Evolutionary conservation across 1,140 invertebrate genomes (phyloP), one percentile per base, ranked within the genome.

Genomic region (Drosophila malerkotliana): DNA sequence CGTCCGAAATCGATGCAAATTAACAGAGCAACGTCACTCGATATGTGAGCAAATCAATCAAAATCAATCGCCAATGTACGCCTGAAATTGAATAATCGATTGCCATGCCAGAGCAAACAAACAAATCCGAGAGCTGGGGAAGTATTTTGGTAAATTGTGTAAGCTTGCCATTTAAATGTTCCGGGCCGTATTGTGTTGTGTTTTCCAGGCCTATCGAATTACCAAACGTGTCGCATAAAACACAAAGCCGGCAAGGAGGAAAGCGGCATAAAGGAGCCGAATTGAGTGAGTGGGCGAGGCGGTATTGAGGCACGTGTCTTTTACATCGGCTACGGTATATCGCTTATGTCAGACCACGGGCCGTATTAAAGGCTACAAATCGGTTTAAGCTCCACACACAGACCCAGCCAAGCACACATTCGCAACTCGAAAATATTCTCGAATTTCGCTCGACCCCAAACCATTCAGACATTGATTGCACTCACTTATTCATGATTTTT

Each of bases 1-100:
- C 34, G 59, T 47, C 64, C 78, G 66, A 75, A 87, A 87, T 75
- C 63, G 64, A 82, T 87, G 84, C 51, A 81, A 87, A 74, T 67
- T 76, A 79, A 78, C 73, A 87, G 57, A 69, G 51, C 63, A 32
- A 55, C 77, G 81, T 67, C 82, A 84, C 37, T 74, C 62, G 72
- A 80, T 84, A 80, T 69, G 52, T 61, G 67, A 55, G 62, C 72
- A 59, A 81, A 85, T 85, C 82, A 81, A 85, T 87, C 81, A 87
- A 85, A 85, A 85, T 85, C 80, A 85, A 75, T 71, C 68, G 81
- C 61, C 64, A 49, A 66, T 76, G 68, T 79, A 79, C 83, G 62
- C 66, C 79, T 47, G 66, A 79, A 87, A 87, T 87, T 87, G 83
- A 87, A 88, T 87, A 82, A 87, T 87, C 85, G 82, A 87, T 87